These are phyloP conservation scores for Typhlichthys eigenmanni DNA, from an alignment of 2,797 vertebrate species.

Conservation along the genomic window DNA sequence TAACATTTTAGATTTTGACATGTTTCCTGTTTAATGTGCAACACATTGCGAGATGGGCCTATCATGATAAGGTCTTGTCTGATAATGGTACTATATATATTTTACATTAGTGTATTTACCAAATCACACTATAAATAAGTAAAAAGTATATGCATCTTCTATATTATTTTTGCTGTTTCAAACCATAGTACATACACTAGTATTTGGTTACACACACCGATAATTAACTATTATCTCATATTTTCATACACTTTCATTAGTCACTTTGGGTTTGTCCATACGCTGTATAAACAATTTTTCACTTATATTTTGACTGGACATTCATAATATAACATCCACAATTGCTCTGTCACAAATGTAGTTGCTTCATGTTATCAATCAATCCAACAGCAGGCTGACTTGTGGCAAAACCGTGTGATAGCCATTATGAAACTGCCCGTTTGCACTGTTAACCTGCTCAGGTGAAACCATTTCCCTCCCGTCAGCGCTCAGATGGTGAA, in stretches of 20 bases:
- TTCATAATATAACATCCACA: not conserved
- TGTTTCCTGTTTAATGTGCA: conserved; percentile 33
- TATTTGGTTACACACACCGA: too few species aligned
- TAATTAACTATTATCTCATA: too few species aligned
- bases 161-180: too few species aligned
- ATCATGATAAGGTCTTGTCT: conserved; percentile 41
- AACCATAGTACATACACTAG: too few species aligned
- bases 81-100: conserved; percentile 20
- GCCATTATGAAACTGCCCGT: conserved; percentile 28
- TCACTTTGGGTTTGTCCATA: too few species aligned
- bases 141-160: too few species aligned
- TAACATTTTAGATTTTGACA: conserved; percentile 27
- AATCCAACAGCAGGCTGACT: conserved; percentile 24
- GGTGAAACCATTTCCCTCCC: conserved; percentile 34
- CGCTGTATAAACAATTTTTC: too few species aligned
- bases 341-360: conserved; percentile 24
- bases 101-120: too few species aligned
- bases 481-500: conserved; percentile 37
- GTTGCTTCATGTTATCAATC: conserved; percentile 7
- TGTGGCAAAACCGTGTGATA: conserved; percentile 20
- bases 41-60: conserved; percentile 26
- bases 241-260: too few species aligned
- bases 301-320: too few species aligned
- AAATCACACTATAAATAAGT: not conserved
- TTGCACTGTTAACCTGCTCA: conserved; percentile 25